These are phyloP conservation scores for Leptodactylus fuscus DNA, from an alignment of 2,113 vertebrate genomes.

Conservation along the genomic window DNA sequence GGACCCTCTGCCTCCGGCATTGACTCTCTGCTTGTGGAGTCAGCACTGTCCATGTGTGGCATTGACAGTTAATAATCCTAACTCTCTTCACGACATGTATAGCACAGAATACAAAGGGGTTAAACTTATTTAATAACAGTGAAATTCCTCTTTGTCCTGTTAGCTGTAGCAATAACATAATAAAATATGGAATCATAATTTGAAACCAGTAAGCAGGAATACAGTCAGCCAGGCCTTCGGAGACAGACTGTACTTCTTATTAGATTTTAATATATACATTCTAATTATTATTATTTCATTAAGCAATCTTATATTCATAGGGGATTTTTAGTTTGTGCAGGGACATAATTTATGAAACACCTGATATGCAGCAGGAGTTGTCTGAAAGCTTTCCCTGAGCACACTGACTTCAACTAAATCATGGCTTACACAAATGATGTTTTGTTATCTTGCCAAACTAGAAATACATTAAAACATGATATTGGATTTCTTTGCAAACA, in stretches of 20 bases:
- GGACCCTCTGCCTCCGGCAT: too few species aligned
- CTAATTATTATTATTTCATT: not conserved
- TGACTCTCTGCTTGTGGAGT: too few species aligned
- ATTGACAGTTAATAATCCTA: too few species aligned
- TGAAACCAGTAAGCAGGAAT: too few species aligned
- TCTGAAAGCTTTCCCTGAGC: not conserved
- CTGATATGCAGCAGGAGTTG: slow-evolving; percentile 26
- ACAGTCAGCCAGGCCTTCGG: too few species aligned
- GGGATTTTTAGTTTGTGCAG: not conserved
- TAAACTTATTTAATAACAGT: too few species aligned
- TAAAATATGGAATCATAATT: too few species aligned
- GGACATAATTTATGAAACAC: slow-evolving; percentile 5
- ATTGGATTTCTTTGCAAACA: slow-evolving; percentile 39
- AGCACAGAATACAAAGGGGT: too few species aligned
- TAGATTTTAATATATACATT: not conserved
- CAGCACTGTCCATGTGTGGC: too few species aligned
- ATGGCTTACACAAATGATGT: slow-evolving; percentile 33
- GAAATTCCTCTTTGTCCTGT: too few species aligned
- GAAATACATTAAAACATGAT: slow-evolving; percentile 48
- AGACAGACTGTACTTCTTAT: not conserved
- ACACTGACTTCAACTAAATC: slow-evolving; percentile 16
- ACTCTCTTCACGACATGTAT: too few species aligned
- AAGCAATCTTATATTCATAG: not conserved
- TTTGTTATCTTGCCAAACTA: slow-evolving; percentile 47
- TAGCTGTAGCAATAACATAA: too few species aligned